A percentile compares a stretch with the other conserved stretches of the same genome.
phyloP scores from a whole-genome alignment of 2,888 invertebrate species.

The Patella caerulea region DNA sequence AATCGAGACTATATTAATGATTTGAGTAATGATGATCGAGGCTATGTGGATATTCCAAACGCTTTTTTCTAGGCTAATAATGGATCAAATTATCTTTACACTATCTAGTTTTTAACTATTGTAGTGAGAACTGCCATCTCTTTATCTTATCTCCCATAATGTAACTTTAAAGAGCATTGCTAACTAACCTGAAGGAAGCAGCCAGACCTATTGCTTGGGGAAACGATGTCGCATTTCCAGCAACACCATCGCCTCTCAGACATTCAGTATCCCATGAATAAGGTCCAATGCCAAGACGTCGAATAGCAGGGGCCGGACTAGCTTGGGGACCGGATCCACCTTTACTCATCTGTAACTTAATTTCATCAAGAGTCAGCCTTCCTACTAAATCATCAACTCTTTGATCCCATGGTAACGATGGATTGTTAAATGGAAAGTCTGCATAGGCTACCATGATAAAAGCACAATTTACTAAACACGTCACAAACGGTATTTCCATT shows the following conservation, averaged over 20 bases:
- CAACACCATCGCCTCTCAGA: constrained; percentile 60
- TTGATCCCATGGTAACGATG: constrained; percentile 58
- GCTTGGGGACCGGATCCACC: constrained; percentile 53
- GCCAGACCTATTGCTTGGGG: constrained; percentile 68
- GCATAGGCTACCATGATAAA: too few relatives aligned
- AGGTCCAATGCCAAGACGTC: constrained; percentile 57
- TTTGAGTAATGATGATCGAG: too few relatives aligned
- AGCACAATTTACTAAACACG: too few relatives aligned
- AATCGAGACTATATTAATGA: too few relatives aligned
- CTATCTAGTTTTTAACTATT: too few relatives aligned
- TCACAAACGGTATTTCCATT: too few relatives aligned
- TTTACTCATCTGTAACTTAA: constrained; percentile 54
- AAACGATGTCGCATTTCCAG: constrained; percentile 66
- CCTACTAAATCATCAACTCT: constrained; percentile 63
- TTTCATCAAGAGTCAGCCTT: constrained; percentile 60
- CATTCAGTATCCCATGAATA: constrained; percentile 68
- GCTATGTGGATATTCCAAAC: too few relatives aligned
- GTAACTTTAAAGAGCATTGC: too few relatives aligned
- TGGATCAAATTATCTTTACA: too few relatives aligned
- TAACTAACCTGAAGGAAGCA: constrained; percentile 64
- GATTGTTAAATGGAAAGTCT: constrained; percentile 61
- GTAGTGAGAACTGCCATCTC: too few relatives aligned
- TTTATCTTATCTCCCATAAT: too few relatives aligned
- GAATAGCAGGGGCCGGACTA: constrained; percentile 60
- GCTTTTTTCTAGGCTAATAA: too few relatives aligned